Base-by-base conservation (phyloP, 2,797 vertebrate species). In the Sylvilagus floridanus region DNA sequence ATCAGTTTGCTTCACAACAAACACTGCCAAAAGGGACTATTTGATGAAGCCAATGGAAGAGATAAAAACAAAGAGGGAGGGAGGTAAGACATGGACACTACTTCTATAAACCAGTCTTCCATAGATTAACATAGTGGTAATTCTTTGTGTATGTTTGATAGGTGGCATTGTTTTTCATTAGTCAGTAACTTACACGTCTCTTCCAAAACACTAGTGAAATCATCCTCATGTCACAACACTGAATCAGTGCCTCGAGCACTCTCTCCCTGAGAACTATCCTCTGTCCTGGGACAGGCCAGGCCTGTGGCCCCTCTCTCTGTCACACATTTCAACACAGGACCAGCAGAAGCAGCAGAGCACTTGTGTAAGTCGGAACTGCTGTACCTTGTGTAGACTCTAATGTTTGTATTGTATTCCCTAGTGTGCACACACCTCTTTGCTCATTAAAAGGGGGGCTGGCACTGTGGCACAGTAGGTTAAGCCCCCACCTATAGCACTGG, bases 1-100 rank as follows among this genome's bases (percentile, higher is more conserved):
- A 79, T 65, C 68, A 76, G 11, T 92, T 93, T 93, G 32, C 32
- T 92, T 95, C 76, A 42, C 21, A 89, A 37, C 50, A 95, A 57
- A 71, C 24, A 21, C 77, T 86, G 32, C 19, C 13, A 11, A 96
- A 35, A 50, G 19, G 22, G 26, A 30, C 28, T 52, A 54, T 52
- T 73, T 60, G 13, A 54, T 2, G 86, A 57, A 90, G 76, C 63
- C n/a, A 37, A 62, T 6, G 35, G 77, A 47, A n/a, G 4, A 42
- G 22, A 9, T 7, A 17, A 16, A 57, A 57, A 57, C 54, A 57
- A 19, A 57, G 54, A 69, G 69, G 57, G 35, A 79, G 87, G 10
- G 66, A 63, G 32, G 30, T 19, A 0, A 26, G 66, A 88, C 90
- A 65, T 76, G 75, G 42, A n/a, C 1, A 69, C 0, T 65, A 22